Evolutionary conservation across 1,140 invertebrate species (phyloP).

Genomic region (Drosophila gunungcola): DNA sequence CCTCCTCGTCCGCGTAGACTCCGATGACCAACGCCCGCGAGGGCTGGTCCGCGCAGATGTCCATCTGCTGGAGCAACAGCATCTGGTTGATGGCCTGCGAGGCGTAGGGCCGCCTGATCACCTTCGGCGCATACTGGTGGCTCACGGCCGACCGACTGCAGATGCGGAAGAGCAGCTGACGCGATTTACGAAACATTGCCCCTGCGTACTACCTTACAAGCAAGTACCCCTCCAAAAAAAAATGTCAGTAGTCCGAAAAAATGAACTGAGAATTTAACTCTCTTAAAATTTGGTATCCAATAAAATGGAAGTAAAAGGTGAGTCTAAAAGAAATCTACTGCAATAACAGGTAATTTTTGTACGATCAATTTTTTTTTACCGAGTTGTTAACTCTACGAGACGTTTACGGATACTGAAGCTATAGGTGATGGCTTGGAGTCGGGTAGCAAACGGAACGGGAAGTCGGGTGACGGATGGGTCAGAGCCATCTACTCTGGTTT

Average conservation of each 20-base stretch:
- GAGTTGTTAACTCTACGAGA: constrained; percentile 54
- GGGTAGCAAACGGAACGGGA: neutral
- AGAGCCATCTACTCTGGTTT: constrained; percentile 27
- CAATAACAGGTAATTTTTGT: constrained; percentile 31
- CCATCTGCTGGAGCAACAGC: constrained; percentile 74
- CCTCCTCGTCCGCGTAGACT: constrained; percentile 81
- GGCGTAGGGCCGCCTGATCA: constrained; percentile 54
- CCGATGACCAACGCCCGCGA: constrained; percentile 75
- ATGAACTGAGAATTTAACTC: constrained; percentile 15
- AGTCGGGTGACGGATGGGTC: neutral
- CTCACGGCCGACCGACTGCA: neutral
- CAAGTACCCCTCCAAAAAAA: neutral
- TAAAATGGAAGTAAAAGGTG: constrained; percentile 2
- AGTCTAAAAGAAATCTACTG: neutral
- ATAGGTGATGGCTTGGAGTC: fast-evolving
- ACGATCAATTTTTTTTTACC: constrained; percentile 43
- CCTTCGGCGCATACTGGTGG: constrained; percentile 48
- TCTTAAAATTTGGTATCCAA: constrained; percentile 29
- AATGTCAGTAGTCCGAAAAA: neutral
- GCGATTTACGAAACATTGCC: constrained; percentile 58
- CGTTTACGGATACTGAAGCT: constrained; percentile 40
- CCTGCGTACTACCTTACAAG: neutral
- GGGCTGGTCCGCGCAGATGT: constrained; percentile 78
- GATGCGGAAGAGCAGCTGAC: constrained; percentile 37
- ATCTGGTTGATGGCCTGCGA: constrained; percentile 80